Evolutionary conservation across 2,113 vertebrate species (phyloP), one percentile per base, ranked within the genome.

Genomic region (Beaufortia kweichowensis): DNA sequence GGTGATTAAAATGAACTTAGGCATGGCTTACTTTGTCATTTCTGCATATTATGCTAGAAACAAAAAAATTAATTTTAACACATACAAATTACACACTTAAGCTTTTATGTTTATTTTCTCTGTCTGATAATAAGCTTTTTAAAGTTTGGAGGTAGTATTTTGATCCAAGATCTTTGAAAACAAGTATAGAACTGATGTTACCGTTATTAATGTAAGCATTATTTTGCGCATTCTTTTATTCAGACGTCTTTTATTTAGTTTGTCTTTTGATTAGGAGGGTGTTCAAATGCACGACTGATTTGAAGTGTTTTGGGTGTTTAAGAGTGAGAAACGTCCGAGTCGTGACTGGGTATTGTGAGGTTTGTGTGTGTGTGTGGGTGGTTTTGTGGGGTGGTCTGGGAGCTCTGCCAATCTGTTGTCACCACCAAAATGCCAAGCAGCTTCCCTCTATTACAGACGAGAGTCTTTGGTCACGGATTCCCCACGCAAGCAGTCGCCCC

Each of bases 381-480:
- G n/a, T n/a, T 31, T 26, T 68, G 33, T 53, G 17, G 56, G 41
- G 24, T 24, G 59, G 28, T 48, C 41, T 74, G 69, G 71, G 72
- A 72, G 55, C 14, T 3, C 28, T 77, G 78, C 78, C 78, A 77
- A 62, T 65, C 48, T 68, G 53, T 77, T 48, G 4, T 69, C 67
- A 79, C 10, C 39, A 64, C 53, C 21, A 17, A 82, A 71, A 71
- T n/a, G 24, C 41, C 62, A n/a, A 63, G 68, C 46, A 41, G 63
- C 21, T 80, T 48, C 35, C 65, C 69, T 71, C 53, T 82, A 71
- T 69, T 66, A 35, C 67, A 67, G 73, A 53, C 57, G 43, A 75
- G 15, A 72, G 73, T 64, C 24, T 4, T 4, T 60, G 28, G 75
- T 26, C 74, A 61, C 43, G 67, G 78, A 62, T 68, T 77, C 74